Conservation (phyloP, 2,113 vertebrate species). For the Zingel zingel region DNA sequence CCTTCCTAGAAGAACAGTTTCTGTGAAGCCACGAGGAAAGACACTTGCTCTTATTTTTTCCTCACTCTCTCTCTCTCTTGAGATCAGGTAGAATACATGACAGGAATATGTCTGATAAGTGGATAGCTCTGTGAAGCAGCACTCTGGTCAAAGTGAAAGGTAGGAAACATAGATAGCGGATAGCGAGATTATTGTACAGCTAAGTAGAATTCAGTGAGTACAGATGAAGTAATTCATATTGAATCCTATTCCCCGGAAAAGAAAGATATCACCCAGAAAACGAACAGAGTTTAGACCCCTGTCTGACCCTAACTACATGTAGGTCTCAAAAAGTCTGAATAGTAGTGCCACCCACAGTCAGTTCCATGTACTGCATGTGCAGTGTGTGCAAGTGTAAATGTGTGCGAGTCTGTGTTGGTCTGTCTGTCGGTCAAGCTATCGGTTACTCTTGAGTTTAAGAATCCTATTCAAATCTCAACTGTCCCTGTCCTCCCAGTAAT, state of each 20-base stretch:
- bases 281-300: conserved; percentile 70
- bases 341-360: conserved; percentile 73
- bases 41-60: conserved; percentile 33
- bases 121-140: conserved; percentile 76
- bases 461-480: conserved; percentile 69
- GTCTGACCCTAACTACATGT: conserved; percentile 73
- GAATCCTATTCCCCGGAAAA: conserved; percentile 73
- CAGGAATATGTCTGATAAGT: conserved; percentile 61
- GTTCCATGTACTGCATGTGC: conserved; percentile 70
- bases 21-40: conserved; percentile 65
- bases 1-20: conserved; percentile 66
- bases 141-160: conserved; percentile 65
- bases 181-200: conserved; percentile 63
- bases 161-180: conserved; percentile 65
- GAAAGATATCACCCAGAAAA: conserved; percentile 72
- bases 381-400: conserved; percentile 61
- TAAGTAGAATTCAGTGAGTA: conserved; percentile 64
- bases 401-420: conserved; percentile 63
- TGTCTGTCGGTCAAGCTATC: conserved; percentile 67
- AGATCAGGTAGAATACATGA: conserved; percentile 67
- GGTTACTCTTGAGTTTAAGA: conserved; percentile 55
- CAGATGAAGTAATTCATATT: conserved; percentile 66
- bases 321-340: conserved; percentile 72
- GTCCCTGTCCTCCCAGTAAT: conserved; percentile 63
- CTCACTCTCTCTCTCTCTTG: neutral